Percentiles rank a stretch among this genome's conserved stretches.
These are phyloP conservation scores for Hololepta plana DNA, from an alignment of 2,888 invertebrate genomes.

Conservation along the genomic window DNA sequence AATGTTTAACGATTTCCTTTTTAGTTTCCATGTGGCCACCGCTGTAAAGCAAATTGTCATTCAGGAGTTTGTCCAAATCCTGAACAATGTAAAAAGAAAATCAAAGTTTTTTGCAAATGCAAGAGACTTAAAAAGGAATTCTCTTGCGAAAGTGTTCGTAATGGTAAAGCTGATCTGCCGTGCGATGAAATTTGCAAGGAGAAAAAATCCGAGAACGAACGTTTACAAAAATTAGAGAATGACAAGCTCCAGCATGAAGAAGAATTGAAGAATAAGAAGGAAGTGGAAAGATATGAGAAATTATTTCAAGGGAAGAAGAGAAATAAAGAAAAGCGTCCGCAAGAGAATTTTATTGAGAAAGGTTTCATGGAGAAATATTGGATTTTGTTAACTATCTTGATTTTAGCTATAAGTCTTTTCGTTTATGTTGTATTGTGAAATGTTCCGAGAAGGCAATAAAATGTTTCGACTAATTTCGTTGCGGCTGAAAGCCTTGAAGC, in stretches of 20 bases:
- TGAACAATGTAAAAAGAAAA: conserved; percentile 58
- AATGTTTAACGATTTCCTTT: conserved; percentile 15
- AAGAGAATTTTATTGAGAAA: conserved; percentile 19
- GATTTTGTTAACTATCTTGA: too few species aligned
- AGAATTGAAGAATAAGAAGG: conserved; percentile 48
- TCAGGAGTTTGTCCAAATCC: conserved; percentile 46
- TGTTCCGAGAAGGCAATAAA: too few species aligned
- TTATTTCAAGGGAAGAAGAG: conserved; percentile 51
- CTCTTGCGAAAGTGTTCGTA: conserved; percentile 41
- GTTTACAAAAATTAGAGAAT: conserved; percentile 33
- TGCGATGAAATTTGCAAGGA: conserved; percentile 48
- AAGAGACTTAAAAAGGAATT: conserved; percentile 57
- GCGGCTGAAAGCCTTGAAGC: too few species aligned
- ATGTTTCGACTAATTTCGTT: too few species aligned
- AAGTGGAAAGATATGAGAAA: conserved; percentile 59
- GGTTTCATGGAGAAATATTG: conserved; percentile 28
- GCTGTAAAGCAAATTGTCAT: conserved; percentile 58
- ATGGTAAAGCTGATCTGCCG: conserved; percentile 28
- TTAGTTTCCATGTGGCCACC: conserved; percentile 70
- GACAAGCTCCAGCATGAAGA: conserved; percentile 40
- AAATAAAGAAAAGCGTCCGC: conserved; percentile 27
- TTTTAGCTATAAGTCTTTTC: too few species aligned
- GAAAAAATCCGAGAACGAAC: conserved; percentile 35
- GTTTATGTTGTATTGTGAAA: too few species aligned
- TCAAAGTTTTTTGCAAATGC: conserved; percentile 62